Base-by-base conservation (phyloP, 2,113 vertebrate genomes). In the Oplegnathus fasciatus region DNA sequence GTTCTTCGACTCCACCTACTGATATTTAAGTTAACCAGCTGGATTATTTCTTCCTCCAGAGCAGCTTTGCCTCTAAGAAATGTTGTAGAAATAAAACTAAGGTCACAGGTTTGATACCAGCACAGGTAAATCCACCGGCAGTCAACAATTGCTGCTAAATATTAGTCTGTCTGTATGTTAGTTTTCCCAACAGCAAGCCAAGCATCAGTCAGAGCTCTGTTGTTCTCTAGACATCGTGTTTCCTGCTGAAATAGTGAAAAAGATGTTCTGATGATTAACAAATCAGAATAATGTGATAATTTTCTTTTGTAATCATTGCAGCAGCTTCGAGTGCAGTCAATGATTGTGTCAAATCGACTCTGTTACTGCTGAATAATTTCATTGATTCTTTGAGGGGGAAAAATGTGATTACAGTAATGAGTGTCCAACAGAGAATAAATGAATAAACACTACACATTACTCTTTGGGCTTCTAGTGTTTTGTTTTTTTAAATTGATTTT, bases 341-440 rank as follows among this genome's bases (percentile, higher is more conserved):
- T 7, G 37, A 44, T 50, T 42, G 55, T 71, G 58, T 80, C 44
- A 30, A 46, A 78, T 62, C 26, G 4, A 18, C 52, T n/a, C 42
- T 69, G 5, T 66, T 42, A 22, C 46, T 82, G 66, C 32, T 78
- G 52, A 82, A 2, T 73, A 8, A 60, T 18, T 28, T 42, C n/a
- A 9, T 10, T 77, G 66, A 67, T 67, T 46, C 40, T 66, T 11
- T 44, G 64, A 26, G 8, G 22, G 40, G 4, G 30, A 2, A 17
- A 60, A 28, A 20, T 34, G 32, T 70, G 57, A 75, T 81, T 5
- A 15, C 24, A 77, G 58, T 57, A 7, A 28, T 7, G 37, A 73
- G 34, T n/a, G 37, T 65, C 40, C 11, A 26, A n/a, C 5, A 26
- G 52, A 18, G n/a, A 80, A 64, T 65, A 32, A 68, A 69, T 58